These are phyloP conservation scores for Falco cherrug DNA, from an alignment of 2,797 vertebrate genomes.

Conservation along the genomic window DNA sequence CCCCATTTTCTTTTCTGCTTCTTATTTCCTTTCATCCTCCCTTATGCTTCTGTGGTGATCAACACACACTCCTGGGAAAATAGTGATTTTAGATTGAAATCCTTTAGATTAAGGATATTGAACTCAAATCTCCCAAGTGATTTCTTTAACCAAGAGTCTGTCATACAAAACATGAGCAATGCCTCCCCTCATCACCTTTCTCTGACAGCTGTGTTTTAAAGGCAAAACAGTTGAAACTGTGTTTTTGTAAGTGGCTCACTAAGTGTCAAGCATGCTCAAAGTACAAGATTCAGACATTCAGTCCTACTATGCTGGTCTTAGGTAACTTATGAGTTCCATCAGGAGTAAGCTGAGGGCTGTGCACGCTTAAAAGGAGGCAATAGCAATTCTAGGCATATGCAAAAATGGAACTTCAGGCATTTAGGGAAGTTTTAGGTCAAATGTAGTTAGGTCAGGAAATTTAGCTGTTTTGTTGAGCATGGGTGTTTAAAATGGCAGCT, in stretches of 20 bases:
- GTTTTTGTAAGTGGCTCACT: background rate
- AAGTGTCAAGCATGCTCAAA: background rate
- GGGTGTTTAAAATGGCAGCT: background rate
- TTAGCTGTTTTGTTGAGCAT: background rate
- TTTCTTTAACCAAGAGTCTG: background rate
- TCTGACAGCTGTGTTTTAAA: constrained; percentile 2
- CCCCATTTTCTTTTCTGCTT: background rate
- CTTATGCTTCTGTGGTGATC: background rate
- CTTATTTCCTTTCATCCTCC: background rate
- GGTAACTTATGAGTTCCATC: background rate
- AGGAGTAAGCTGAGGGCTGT: background rate
- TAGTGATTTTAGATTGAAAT: background rate
- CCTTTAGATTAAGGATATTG: background rate
- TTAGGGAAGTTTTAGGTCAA: background rate
- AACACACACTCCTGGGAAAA: background rate
- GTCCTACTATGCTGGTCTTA: background rate
- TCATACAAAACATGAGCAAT: constrained; percentile 6
- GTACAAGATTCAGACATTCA: background rate
- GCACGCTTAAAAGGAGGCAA: background rate
- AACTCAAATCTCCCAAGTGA: background rate
- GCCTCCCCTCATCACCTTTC: background rate
- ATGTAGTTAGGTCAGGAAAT: background rate
- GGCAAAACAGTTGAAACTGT: background rate
- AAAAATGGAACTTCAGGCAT: background rate
- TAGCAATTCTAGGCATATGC: background rate